Base-by-base conservation (phyloP, 2,888 invertebrate genomes). In the Ryuthela nishihirai region DNA sequence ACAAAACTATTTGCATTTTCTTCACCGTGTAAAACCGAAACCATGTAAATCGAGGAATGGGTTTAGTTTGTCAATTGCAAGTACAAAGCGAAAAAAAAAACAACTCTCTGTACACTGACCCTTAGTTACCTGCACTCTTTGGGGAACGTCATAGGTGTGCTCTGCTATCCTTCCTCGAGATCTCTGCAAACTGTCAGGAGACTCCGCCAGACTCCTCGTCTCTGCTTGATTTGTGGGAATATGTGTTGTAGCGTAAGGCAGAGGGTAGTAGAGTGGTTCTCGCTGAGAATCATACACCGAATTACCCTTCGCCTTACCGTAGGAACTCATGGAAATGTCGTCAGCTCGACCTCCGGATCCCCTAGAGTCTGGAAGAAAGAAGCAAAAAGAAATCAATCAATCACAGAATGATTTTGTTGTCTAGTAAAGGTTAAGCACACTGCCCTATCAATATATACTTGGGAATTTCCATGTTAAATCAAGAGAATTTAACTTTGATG, bases 321-420 rank as follows among this genome's bases (percentile, higher is more conserved):
- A 63, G 23, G 63, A 63, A 35, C 63, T 59, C 63, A 63, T 63
- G 59, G 63, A 63, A 53, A 63, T 63, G 45, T 63, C 54, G 48
- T 63, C 63, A 44, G 59, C 59, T 53, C 63, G 36, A 48, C 63
- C 63, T 41, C 59, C 63, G 50, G 63, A 60, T 20, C 53, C 58
- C 15, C 63, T 50, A n/a, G 63, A 63, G 48, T 55, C 63, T 63
- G 45, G 5, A 41, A n/a, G n/a, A n/a, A n/a, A n/a, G n/a, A n/a
- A n/a, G n/a, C n/a, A n/a, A n/a, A n/a, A n/a, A n/a, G n/a, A n/a
- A n/a, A n/a, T n/a, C n/a, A n/a, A n/a, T n/a, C n/a, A n/a, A n/a
- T n/a, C n/a, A n/a, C n/a, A n/a, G n/a, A n/a, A n/a, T n/a, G n/a
- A n/a, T n/a, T n/a, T n/a, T n/a, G n/a, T n/a, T n/a, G n/a, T n/a